These are phyloP conservation scores for Platycnemis pennipes DNA, from an alignment of 2,888 invertebrate genomes.

Conservation along the genomic window DNA sequence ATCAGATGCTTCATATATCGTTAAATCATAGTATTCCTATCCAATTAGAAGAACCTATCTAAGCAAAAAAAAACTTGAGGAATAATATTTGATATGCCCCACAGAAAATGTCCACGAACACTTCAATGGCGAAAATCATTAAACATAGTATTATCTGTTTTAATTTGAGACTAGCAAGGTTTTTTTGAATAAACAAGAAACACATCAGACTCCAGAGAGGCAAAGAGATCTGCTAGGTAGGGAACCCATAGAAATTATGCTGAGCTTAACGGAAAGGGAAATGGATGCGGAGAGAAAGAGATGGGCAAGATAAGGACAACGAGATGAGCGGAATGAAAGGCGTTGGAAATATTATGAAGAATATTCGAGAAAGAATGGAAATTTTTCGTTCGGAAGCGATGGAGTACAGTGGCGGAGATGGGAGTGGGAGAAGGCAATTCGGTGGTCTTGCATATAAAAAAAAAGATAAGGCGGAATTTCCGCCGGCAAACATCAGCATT, in stretches of 20 bases:
- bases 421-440: not conserved
- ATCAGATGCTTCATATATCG: too few relatives aligned
- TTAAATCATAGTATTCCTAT: too few relatives aligned
- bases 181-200: not conserved
- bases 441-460: too few relatives aligned
- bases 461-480: conserved; percentile 45
- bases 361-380: not conserved
- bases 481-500: conserved; percentile 64
- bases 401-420: not conserved
- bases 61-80: too few relatives aligned
- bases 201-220: not conserved
- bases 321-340: not conserved
- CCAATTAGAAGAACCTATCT: too few relatives aligned
- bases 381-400: conserved; percentile 47
- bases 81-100: too few relatives aligned
- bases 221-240: not conserved
- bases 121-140: too few relatives aligned
- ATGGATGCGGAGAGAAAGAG: not conserved
- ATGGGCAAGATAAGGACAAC: not conserved
- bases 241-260: not conserved
- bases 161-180: not conserved
- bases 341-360: not conserved
- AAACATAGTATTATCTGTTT: not conserved
- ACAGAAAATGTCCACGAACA: too few relatives aligned
- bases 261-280: not conserved